Conservation (phyloP, 2,113 vertebrate genomes). For the Bettongia penicillata region DNA sequence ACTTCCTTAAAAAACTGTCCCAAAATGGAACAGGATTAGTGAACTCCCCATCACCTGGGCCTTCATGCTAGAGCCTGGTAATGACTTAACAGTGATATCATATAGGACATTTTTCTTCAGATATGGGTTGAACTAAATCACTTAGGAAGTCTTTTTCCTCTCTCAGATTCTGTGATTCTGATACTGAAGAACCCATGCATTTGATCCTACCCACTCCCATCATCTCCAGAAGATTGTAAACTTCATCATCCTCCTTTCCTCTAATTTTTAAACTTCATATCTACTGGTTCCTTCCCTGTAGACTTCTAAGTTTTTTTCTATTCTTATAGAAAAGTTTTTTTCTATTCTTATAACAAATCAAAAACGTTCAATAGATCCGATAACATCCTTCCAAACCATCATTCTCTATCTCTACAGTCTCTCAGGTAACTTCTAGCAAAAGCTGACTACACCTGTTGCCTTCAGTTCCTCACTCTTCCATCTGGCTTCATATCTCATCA, state of each 20-base stretch:
- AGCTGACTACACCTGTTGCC: background rate
- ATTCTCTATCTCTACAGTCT: background rate
- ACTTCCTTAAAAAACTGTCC: background rate
- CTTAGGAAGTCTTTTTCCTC: background rate
- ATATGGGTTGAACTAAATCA: background rate
- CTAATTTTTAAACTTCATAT: background rate
- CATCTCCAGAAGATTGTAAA: background rate
- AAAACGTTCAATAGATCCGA: background rate
- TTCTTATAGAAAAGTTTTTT: no score
- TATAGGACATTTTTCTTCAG: background rate
- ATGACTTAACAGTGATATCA: background rate
- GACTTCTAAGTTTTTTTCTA: background rate
- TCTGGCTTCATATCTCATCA: background rate
- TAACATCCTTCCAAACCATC: background rate
- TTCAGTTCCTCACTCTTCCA: background rate
- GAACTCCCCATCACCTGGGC: background rate
- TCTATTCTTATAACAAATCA: background rate
- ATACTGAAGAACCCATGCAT: background rate
- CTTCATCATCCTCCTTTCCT: background rate
- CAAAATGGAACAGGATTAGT: background rate
- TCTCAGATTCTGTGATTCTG: background rate
- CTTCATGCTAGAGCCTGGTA: no score
- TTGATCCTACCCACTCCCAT: background rate
- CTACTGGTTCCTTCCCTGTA: background rate
- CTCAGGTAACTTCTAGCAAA: background rate